Conservation (phyloP, 1,140 invertebrate species). For the Tetramorium parvispinum region DNA sequence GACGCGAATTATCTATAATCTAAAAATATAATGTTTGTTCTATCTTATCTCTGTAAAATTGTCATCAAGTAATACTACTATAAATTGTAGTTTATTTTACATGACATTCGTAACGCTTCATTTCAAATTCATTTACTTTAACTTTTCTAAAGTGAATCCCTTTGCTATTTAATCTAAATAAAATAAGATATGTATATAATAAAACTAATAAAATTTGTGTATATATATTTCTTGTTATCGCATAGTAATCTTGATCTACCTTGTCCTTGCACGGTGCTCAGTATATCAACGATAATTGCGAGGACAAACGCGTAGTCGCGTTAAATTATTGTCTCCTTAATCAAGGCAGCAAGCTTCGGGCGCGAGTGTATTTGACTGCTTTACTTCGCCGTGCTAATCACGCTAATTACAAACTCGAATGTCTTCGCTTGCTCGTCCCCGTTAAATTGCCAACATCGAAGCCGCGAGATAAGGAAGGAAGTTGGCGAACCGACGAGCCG, state of each 20-base stretch:
- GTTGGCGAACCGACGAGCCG: slow-evolving; percentile 15
- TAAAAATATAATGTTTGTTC: not conserved
- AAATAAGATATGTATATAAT: slow-evolving; percentile 15
- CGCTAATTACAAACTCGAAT: slow-evolving; percentile 59
- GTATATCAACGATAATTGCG: slow-evolving; percentile 51
- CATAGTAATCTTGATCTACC: not conserved
- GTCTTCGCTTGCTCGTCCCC: slow-evolving; percentile 25
- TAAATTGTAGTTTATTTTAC: not conserved
- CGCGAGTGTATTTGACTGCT: slow-evolving; percentile 53
- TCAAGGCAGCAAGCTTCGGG: slow-evolving; percentile 53
- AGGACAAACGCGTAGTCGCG: slow-evolving; percentile 42
- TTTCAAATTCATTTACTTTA: not conserved
- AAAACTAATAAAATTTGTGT: not conserved
- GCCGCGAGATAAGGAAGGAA: slow-evolving; percentile 50
- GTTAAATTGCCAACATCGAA: slow-evolving; percentile 44
- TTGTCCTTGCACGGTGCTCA: not conserved
- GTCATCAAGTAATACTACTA: not conserved
- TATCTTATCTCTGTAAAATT: not conserved
- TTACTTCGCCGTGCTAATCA: slow-evolving; percentile 47
- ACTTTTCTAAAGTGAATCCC: not conserved
- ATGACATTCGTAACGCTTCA: not conserved
- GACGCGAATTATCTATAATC: not conserved
- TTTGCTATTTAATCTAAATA: not conserved
- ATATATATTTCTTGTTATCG: not conserved
- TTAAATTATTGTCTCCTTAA: slow-evolving; percentile 53